These are phyloP conservation scores for Rhinolophus ferrumequinum DNA, from an alignment of 2,113 vertebrate genomes.

Conservation along the genomic window DNA sequence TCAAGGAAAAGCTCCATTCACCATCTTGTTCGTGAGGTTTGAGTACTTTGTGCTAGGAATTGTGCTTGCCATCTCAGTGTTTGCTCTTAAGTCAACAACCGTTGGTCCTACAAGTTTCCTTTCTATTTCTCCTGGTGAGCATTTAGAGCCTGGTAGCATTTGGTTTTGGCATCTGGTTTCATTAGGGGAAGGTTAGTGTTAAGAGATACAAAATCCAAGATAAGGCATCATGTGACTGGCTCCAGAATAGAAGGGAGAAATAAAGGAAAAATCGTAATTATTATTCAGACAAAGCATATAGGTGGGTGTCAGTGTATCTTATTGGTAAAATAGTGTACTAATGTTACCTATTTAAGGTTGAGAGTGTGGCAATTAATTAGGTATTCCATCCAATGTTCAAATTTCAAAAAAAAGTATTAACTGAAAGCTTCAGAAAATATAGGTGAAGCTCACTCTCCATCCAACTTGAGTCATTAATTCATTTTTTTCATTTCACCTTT, in stretches of 20 bases:
- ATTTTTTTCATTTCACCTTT: neutral
- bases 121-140: neutral
- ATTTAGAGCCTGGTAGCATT: neutral
- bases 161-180: neutral
- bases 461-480: neutral
- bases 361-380: neutral
- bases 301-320: neutral
- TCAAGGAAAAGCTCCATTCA: neutral
- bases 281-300: neutral
- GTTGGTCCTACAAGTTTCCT: neutral
- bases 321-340: neutral
- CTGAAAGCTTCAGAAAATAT: neutral
- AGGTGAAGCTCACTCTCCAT: neutral
- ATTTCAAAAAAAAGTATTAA: neutral
- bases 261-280: neutral
- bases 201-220: neutral
- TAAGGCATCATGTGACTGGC: neutral
- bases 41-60: neutral
- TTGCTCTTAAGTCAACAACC: neutral
- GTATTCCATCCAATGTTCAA: neutral
- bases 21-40: neutral
- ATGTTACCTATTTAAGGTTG: neutral
- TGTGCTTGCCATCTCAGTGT: neutral
- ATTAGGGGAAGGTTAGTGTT: neutral
- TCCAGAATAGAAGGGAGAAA: neutral